Conservation (phyloP, 2,113 vertebrate species). For the Trichomycterus rosablanca region DNA sequence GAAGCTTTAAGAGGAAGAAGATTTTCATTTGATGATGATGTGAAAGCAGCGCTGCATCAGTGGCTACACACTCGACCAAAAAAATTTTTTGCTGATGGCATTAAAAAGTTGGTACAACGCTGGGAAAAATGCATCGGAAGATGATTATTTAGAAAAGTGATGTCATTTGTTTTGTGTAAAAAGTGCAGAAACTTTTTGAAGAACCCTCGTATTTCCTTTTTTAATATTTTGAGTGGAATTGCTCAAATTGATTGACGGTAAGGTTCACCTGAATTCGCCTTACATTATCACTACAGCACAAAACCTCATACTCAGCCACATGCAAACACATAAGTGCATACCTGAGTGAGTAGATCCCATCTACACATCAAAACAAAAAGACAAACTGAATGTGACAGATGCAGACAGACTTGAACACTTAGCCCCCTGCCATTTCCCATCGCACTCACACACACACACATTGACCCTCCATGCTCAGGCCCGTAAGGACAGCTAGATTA, state of each 20-base stretch:
- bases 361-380: slow-evolving; percentile 12
- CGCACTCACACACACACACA: slow-evolving; percentile 22
- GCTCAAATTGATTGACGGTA: slow-evolving; percentile 3
- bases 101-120: no score
- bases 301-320: no score
- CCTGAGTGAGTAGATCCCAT: slow-evolving; percentile 5
- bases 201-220: no score
- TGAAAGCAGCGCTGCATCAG: no score
- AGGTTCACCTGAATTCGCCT: slow-evolving; percentile 1
- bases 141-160: no score
- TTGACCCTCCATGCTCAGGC: slow-evolving; percentile 11
- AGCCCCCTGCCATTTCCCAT: background rate
- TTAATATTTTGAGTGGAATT: background rate
- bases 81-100: no score
- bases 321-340: slow-evolving; percentile 14
- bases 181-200: no score
- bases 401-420: slow-evolving; percentile 8
- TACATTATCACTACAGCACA: slow-evolving; percentile 6
- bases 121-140: no score
- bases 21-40: no score
- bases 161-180: no score
- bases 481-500: slow-evolving; percentile 22
- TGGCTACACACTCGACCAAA: no score
- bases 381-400: slow-evolving; percentile 37
- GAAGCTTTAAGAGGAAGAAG: no score